Conservation (phyloP, 2,113 vertebrate species). For the Lepisosteus osseus region DNA sequence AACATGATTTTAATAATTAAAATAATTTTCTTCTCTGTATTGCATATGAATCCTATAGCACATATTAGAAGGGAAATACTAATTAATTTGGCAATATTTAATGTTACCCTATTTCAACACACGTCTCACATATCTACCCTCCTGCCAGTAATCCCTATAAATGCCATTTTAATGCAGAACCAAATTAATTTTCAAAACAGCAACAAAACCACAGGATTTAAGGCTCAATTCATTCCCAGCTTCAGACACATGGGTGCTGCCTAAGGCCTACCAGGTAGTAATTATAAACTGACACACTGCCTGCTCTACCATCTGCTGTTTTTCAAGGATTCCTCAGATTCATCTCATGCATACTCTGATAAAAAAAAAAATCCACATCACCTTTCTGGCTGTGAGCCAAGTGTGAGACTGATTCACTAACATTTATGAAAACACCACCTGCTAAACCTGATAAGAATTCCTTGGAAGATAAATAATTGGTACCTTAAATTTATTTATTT, state of each 20-base stretch:
- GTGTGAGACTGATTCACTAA: too few species aligned
- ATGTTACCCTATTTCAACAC: too few species aligned
- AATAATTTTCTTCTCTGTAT: too few species aligned
- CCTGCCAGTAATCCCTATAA: not conserved
- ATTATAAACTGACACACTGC: slow-evolving; percentile 21
- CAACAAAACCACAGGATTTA: not conserved
- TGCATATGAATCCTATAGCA: too few species aligned
- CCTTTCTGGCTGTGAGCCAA: not conserved
- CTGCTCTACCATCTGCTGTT: slow-evolving; percentile 21
- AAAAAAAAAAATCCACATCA: slow-evolving; percentile 3
- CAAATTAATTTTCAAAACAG: not conserved
- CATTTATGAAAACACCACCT: not conserved
- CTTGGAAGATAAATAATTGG: slow-evolving; percentile 22
- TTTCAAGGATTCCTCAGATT: slow-evolving; percentile 12
- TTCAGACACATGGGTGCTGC: not conserved
- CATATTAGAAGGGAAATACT: too few species aligned
- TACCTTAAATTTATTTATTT: slow-evolving; percentile 17
- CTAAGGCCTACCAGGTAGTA: slow-evolving; percentile 19
- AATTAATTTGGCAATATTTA: too few species aligned
- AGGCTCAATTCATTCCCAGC: not conserved
- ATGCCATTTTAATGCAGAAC: not conserved
- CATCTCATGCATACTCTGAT: slow-evolving; percentile 1
- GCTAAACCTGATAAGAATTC: slow-evolving; percentile 11
- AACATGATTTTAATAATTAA: too few species aligned
- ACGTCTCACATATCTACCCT: too few species aligned